A percentile compares a stretch with the other conserved stretches of the same genome.
Evolutionary conservation across 2,888 invertebrate species (phyloP).

Genomic region (Fabriciana adippe): DNA sequence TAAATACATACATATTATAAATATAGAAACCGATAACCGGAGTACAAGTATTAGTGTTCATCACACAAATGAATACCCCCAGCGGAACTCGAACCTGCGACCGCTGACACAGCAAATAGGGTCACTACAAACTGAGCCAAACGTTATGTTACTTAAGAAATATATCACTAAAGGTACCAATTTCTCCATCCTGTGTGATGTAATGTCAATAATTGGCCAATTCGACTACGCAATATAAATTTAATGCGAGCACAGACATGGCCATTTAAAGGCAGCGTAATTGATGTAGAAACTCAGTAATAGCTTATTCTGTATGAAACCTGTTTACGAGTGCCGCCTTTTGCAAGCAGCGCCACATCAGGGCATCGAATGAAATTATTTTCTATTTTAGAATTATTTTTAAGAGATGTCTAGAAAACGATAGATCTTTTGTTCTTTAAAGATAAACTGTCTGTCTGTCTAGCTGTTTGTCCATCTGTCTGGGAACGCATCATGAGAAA

Average conservation of each 20-base stretch:
- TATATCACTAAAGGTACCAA: constrained; percentile 15
- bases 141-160: constrained; percentile 16
- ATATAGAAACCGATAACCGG: too few relatives aligned
- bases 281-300: constrained; percentile 73
- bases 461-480: too few relatives aligned
- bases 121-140: too few relatives aligned
- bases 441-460: too few relatives aligned
- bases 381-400: background rate
- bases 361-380: background rate
- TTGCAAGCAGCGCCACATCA: constrained; percentile 17
- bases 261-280: constrained; percentile 66
- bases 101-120: too few relatives aligned
- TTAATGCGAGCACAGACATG: constrained; percentile 53
- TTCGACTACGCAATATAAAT: constrained; percentile 60
- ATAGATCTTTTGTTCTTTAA: too few relatives aligned
- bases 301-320: constrained; percentile 68
- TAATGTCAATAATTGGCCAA: constrained; percentile 49
- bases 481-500: too few relatives aligned
- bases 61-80: too few relatives aligned
- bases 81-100: too few relatives aligned
- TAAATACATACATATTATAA: too few relatives aligned
- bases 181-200: constrained; percentile 35
- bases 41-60: too few relatives aligned
- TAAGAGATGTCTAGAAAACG: background rate
- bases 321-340: constrained; percentile 47